Conservation (phyloP, 2,113 vertebrate species). For the Spea multiplicata region DNA sequence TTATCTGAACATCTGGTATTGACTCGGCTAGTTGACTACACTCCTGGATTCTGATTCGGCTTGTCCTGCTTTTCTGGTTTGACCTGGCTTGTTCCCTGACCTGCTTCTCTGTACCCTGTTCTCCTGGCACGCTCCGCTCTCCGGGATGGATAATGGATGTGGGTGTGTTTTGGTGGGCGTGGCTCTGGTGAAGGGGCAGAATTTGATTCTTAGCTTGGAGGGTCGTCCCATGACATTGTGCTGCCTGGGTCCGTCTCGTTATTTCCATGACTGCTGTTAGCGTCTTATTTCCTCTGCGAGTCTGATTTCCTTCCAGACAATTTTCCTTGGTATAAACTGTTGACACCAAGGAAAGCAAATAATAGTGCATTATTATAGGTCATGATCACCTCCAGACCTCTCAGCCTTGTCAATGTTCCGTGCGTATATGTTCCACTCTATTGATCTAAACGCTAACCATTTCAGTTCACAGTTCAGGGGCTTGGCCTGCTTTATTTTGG, state of each 20-base stretch:
- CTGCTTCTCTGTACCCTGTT: too few relatives aligned
- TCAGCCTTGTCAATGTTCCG: slow-evolving; percentile 24
- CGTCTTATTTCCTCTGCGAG: not conserved
- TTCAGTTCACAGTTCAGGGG: slow-evolving; percentile 35
- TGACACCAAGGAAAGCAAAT: slow-evolving; percentile 36
- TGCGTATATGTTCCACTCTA: slow-evolving; percentile 28
- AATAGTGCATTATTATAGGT: slow-evolving; percentile 32
- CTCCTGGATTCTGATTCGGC: too few relatives aligned
- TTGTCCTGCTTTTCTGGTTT: too few relatives aligned
- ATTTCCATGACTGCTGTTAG: not conserved
- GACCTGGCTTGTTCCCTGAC: too few relatives aligned
- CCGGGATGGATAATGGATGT: too few relatives aligned
- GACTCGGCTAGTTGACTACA: too few relatives aligned
- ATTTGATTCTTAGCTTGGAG: too few relatives aligned
- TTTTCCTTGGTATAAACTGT: slow-evolving; percentile 20
- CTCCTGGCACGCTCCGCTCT: too few relatives aligned
- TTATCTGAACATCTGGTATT: too few relatives aligned
- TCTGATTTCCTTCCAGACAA: slow-evolving; percentile 20
- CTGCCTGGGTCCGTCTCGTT: not conserved
- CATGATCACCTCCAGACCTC: slow-evolving; percentile 39
- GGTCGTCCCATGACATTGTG: too few relatives aligned
- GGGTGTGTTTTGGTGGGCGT: too few relatives aligned
- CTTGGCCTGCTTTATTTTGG: slow-evolving; percentile 15
- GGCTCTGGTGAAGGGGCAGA: too few relatives aligned
- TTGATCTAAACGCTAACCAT: slow-evolving; percentile 36